phyloP scores from a whole-genome alignment of 2,888 invertebrate genomes.

The Calameuta filiformis region DNA sequence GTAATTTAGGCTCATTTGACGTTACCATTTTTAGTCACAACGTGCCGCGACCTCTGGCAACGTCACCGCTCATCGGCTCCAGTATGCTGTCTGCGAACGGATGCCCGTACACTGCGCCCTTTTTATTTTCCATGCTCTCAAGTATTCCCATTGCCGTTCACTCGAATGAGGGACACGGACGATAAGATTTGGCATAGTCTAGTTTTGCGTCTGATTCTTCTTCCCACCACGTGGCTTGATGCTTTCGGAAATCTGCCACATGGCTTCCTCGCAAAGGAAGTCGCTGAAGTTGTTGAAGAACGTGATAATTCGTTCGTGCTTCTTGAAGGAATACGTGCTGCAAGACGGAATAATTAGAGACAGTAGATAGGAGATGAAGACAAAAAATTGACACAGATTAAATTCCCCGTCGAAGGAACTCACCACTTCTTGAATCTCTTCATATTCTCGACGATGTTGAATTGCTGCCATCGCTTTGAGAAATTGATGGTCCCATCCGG shows the following conservation, averaged over 20 bases:
- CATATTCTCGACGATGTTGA: conserved; percentile 98
- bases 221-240: conserved; percentile 90
- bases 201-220: conserved; percentile 64
- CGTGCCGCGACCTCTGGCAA: too few relatives aligned
- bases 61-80: too few relatives aligned
- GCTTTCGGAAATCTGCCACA: conserved; percentile 98
- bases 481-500: conserved; percentile 92
- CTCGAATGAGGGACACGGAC: conserved; percentile 31
- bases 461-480: conserved; percentile 98
- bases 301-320: conserved; percentile 91
- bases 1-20: too few relatives aligned
- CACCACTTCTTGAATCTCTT: conserved; percentile 97
- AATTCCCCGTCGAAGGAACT: conserved; percentile 52
- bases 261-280: conserved; percentile 94
- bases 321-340: conserved; percentile 93
- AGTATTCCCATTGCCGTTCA: too few relatives aligned
- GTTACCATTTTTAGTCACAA: too few relatives aligned
- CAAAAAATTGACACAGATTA: background rate
- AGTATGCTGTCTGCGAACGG: too few relatives aligned
- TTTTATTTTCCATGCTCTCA: too few relatives aligned
- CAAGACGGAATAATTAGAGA: conserved; percentile 46
- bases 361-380: conserved; percentile 14
- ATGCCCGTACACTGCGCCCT: too few relatives aligned
- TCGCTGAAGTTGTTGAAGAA: conserved; percentile 98
- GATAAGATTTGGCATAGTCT: conserved; percentile 46